Conservation (phyloP, 1,140 invertebrate species). For the Saccostrea glomerata region DNA sequence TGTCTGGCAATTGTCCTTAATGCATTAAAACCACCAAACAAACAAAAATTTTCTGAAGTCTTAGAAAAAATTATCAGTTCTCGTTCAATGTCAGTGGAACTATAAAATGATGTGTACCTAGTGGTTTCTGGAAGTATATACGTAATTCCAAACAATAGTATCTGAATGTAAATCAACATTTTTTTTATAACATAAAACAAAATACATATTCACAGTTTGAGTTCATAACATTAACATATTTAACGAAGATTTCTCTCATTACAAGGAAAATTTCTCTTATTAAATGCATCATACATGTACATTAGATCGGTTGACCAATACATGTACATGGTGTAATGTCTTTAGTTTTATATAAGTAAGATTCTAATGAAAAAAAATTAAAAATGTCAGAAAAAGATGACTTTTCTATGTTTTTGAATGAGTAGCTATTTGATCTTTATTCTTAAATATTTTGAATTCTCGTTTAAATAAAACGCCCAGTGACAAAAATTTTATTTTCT, state of each 20-base stretch:
- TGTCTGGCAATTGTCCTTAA: too few species aligned
- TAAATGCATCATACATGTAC: too few species aligned
- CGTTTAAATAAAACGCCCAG: too few species aligned
- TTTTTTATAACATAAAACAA: background rate
- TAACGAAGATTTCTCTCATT: background rate
- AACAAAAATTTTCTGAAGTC: background rate
- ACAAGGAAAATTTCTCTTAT: background rate
- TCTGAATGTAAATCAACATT: background rate
- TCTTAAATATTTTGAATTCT: too few species aligned
- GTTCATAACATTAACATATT: background rate
- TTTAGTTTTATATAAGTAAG: too few species aligned
- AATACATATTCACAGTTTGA: background rate
- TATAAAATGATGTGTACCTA: background rate
- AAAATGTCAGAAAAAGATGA: too few species aligned
- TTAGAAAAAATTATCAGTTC: background rate
- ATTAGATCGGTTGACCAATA: too few species aligned
- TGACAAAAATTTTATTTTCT: too few species aligned
- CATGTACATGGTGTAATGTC: too few species aligned
- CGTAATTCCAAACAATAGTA: background rate
- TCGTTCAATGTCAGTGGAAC: background rate
- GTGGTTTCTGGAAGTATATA: background rate
- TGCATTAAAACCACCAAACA: background rate
- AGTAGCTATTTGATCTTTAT: too few species aligned
- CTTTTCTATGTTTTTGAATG: too few species aligned
- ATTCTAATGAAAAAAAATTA: too few species aligned